These are phyloP conservation scores for Cryptophagus acutangulus DNA, from an alignment of 2,888 invertebrate species.

Conservation along the genomic window DNA sequence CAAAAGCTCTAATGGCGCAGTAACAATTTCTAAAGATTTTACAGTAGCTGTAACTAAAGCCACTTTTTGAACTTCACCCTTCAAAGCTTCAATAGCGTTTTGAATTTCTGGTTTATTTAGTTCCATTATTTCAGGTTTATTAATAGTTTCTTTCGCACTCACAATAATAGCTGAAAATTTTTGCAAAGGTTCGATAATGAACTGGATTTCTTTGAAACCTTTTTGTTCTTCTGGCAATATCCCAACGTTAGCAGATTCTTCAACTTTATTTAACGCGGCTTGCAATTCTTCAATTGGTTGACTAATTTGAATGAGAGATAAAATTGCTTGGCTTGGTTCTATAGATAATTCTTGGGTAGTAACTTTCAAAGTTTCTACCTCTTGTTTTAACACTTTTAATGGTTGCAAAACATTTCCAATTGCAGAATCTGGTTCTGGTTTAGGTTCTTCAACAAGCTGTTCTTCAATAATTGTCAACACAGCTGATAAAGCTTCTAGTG, in stretches of 20 bases:
- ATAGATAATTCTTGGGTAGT: slow-evolving; percentile 10
- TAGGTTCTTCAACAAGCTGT: neutral
- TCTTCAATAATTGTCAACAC: slow-evolving; percentile 14
- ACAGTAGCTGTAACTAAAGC: neutral
- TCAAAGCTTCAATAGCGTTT: neutral
- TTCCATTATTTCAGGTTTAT: slow-evolving; percentile 9
- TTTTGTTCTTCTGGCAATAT: neutral
- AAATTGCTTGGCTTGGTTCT: slow-evolving; percentile 26
- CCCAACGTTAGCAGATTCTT: neutral
- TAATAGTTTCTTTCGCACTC: neutral
- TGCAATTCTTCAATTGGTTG: slow-evolving; percentile 11
- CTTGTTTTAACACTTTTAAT: slow-evolving; percentile 7
- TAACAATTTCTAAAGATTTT: neutral
- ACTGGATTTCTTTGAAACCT: neutral
- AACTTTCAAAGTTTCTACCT: slow-evolving; percentile 14
- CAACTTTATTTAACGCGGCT: too few relatives aligned
- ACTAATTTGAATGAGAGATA: slow-evolving; percentile 23
- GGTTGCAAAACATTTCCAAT: slow-evolving; percentile 3
- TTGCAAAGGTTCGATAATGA: slow-evolving; percentile 2
- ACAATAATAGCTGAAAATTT: neutral
- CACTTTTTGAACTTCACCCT: neutral
- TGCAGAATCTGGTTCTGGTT: neutral
- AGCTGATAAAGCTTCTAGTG: slow-evolving; percentile 16
- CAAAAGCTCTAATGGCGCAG: neutral
- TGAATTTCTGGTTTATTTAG: slow-evolving; percentile 5